Conservation (phyloP, 1,140 invertebrate genomes). For the Drosophila ficusphila region DNA sequence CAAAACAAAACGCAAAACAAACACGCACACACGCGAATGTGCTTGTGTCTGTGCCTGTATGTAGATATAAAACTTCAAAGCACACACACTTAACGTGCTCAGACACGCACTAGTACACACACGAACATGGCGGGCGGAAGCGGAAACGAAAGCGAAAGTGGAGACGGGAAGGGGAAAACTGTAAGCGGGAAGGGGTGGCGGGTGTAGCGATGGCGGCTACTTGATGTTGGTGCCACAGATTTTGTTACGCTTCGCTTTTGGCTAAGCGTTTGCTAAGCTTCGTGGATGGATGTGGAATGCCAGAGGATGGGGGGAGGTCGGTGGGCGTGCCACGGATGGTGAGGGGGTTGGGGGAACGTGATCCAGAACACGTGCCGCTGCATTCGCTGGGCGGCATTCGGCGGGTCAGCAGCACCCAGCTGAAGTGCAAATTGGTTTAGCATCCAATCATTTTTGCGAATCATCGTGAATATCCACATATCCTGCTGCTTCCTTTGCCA, state of each 20-base stretch:
- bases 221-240: conserved; percentile 63
- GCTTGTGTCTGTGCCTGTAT: conserved; percentile 66
- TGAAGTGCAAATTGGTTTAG: conserved; percentile 38
- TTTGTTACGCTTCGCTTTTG: conserved; percentile 25
- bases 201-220: conserved; percentile 49
- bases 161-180: background rate
- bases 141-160: background rate
- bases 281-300: background rate
- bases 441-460: conserved; percentile 14
- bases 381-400: conserved; percentile 38
- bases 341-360: background rate
- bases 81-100: conserved; percentile 72
- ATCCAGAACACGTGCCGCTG: conserved; percentile 32
- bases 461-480: background rate
- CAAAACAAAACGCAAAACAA: conserved; percentile 76
- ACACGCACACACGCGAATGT: conserved; percentile 43
- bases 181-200: background rate
- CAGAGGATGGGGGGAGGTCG: too few species aligned
- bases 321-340: background rate
- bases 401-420: conserved; percentile 28
- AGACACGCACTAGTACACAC: conserved; percentile 57
- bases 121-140: conserved; percentile 1
- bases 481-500: background rate
- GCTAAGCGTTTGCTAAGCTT: conserved; percentile 53
- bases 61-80: conserved; percentile 78